Evolutionary conservation across 1,140 invertebrate genomes (phyloP), one percentile per base, ranked within the genome.

Genomic region (Nomia melanderi): DNA sequence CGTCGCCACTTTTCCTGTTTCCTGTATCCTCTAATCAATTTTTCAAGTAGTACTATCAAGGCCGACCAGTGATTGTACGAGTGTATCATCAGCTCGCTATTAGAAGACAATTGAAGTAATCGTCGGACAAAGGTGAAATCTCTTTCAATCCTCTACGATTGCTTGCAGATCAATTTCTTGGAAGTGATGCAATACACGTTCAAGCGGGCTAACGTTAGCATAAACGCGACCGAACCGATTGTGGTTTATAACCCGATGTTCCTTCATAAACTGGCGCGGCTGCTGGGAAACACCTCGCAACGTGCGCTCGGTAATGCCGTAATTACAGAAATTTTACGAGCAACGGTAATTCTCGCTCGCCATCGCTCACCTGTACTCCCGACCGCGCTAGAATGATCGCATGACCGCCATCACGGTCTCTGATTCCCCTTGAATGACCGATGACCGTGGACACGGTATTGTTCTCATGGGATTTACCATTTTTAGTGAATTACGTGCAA

Each of bases 401-500:
- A 25, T 47, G 63, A 50, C 17, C n/a, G 8, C n/a, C 12, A 23
- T 31, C 9, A n/a, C 36, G 6, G 11, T 5, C 44, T n/a, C 1
- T 57, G 4, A 57, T 67, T 44, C n/a, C 31, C n/a, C 39, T 17
- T 8, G 23, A 4, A 25, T 7, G 27, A 3, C 11, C 25, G 9
- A 27, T n/a, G 23, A 14, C 41, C 0, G 11, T 8, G 17, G 8
- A 62, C 41, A 11, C 4, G 3, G 12, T 4, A 17, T 17, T 14
- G n/a, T 27, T 41, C 50, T 39, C 36, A 41, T n/a, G 5, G 36
- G 25, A 14, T 11, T 25, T 25, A 29, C 29, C 8, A 23, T 67
- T 65, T 62, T 1, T 57, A 85, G 84, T 85, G 2, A 85, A 83
- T 65, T 85, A 85, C 41, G 3, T 85, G 4, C 84, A 85, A 53